Evolutionary conservation across 2,113 vertebrate genomes (phyloP).

Genomic region (Saguinus midas): DNA sequence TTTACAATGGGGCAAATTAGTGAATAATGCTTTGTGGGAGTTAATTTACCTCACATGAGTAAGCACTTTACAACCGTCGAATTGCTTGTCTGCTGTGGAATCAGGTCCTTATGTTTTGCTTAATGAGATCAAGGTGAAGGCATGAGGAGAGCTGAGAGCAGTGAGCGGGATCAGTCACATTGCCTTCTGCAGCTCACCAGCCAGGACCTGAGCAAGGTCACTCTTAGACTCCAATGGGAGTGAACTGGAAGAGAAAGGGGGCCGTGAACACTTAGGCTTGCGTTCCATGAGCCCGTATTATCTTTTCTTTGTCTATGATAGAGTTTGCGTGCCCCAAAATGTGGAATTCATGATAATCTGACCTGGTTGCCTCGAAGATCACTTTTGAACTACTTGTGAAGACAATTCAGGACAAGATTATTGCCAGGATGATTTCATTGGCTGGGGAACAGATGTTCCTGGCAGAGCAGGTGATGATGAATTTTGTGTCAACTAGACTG

Average conservation of each 20-base stretch:
- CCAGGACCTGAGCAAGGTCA: not conserved
- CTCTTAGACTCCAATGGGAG: not conserved
- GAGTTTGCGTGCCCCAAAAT: too few species aligned
- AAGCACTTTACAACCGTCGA: not conserved
- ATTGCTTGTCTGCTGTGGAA: not conserved
- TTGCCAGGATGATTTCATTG: not conserved
- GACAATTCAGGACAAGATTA: not conserved
- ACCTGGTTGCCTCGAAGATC: too few species aligned
- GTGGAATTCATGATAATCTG: not conserved
- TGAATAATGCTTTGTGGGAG: not conserved
- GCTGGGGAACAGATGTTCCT: not conserved
- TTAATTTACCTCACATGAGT: slow-evolving; percentile 43
- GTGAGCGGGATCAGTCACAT: not conserved
- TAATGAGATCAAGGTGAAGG: slow-evolving; percentile 45
- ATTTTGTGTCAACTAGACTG: not conserved
- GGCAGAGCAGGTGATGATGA: not conserved
- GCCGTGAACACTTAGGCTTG: rapidly evolving
- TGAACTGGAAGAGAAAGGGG: rapidly evolving
- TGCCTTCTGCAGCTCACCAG: rapidly evolving
- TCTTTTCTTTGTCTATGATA: too few species aligned
- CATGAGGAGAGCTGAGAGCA: too few species aligned
- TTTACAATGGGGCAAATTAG: not conserved
- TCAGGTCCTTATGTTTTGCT: slow-evolving; percentile 51
- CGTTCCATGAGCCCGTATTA: rapidly evolving
- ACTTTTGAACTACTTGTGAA: not conserved